Base-by-base conservation (phyloP, 2,888 invertebrate species). In the Polydrusus tereticollis region DNA sequence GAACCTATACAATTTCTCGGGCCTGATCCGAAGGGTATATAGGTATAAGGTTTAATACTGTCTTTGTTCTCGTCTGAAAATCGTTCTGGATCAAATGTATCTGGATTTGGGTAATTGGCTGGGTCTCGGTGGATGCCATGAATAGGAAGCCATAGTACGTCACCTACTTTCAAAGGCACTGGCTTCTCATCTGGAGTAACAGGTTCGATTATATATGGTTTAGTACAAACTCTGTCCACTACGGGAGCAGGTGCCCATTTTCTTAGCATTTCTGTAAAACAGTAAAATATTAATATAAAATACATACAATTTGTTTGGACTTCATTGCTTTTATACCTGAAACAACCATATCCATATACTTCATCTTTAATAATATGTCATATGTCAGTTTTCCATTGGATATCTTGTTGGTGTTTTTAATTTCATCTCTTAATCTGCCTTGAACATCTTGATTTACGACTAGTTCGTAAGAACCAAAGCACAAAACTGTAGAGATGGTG, bases 261-360 rank as follows among this genome's bases (percentile, higher is more conserved):
- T 71, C 5, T 80, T 36, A 21, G 80, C 80, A 59, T 80, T 75
- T 58, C 69, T 72, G 45, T 21, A 20, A 52, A 52, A 14, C 23
- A 20, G 38, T 14, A 18, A 29, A 29, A 29, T 29, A 29, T 29
- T 29, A 7, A 29, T 7, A 5, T 29, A 29, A 14, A 43, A 29
- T 29, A 3, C 29, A 29, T n/a, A n/a, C n/a, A n/a, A n/a, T n/a
- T n/a, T n/a, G n/a, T n/a, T n/a, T n/a, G n/a, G n/a, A n/a, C n/a
- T n/a, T n/a, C n/a, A n/a, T n/a, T n/a, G n/a, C n/a, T n/a, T 38
- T 38, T 38, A 16, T 43, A 50, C 50, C 50, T 23, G 88, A 88
- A 0, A 90, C 80, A 0, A 90, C 88, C 89, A 89, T 89, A 65
- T 90, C 90, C 84, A 90, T 80, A 70, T 90, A 90, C 16, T 85